These are phyloP conservation scores for Apis laboriosa DNA, from an alignment of 1,140 invertebrate genomes.

Conservation along the genomic window DNA sequence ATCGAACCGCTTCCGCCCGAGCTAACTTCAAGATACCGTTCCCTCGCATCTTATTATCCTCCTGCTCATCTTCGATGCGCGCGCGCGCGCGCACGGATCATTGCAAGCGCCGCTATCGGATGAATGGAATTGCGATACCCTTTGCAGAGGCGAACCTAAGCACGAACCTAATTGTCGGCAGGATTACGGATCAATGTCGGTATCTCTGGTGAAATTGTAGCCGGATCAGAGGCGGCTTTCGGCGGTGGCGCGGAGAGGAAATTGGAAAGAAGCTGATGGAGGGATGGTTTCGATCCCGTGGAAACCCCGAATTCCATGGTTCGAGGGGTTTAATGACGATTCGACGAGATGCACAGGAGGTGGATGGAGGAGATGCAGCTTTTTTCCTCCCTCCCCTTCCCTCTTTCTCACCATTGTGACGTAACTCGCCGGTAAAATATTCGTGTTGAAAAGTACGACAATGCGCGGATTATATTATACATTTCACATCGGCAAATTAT, in stretches of 20 bases:
- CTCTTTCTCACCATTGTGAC: too few relatives aligned
- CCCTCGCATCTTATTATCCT: conserved; percentile 61
- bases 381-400: neutral
- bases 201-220: conserved; percentile 51
- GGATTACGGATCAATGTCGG: conserved; percentile 55
- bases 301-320: conserved; percentile 17
- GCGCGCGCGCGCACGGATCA: conserved; percentile 40
- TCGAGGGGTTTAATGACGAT: neutral
- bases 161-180: conserved; percentile 55
- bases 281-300: neutral
- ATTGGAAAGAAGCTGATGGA: conserved; percentile 32
- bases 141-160: conserved; percentile 31
- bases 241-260: conserved; percentile 13
- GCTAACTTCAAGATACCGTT: conserved; percentile 59
- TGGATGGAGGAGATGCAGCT: neutral
- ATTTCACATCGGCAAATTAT: too few relatives aligned
- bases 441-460: too few relatives aligned
- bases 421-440: too few relatives aligned
- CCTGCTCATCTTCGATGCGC: conserved; percentile 52
- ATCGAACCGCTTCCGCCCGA: conserved; percentile 45
- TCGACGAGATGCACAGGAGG: too few relatives aligned
- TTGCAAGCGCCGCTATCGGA: conserved; percentile 51
- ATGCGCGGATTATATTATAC: too few relatives aligned
- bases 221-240: conserved; percentile 41
- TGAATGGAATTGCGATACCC: conserved; percentile 58